A percentile compares a stretch with the other conserved stretches of the same genome.
phyloP scores from a whole-genome alignment of 1,140 invertebrate species.

The Acromyrmex heyeri region DNA sequence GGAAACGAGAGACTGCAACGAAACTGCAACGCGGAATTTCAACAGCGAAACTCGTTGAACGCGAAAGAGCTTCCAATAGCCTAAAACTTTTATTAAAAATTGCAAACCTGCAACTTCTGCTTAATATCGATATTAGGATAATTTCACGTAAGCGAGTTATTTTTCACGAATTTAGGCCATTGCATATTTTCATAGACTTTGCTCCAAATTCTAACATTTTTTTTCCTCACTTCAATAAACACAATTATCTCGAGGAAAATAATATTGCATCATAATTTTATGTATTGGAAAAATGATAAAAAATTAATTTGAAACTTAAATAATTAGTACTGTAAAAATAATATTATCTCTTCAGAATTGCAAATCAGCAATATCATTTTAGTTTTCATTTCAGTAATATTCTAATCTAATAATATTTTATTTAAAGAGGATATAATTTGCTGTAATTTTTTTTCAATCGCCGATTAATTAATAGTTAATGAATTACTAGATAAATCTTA shows the following conservation, averaged over 20 bases:
- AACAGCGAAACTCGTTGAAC: constrained; percentile 9
- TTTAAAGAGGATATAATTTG: constrained; percentile 8
- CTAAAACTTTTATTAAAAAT: constrained; percentile 55
- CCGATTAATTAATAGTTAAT: not conserved
- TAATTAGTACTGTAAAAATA: not conserved
- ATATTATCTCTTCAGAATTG: not conserved
- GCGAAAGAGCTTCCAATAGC: constrained; percentile 12
- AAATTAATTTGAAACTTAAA: not conserved
- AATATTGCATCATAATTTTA: not conserved
- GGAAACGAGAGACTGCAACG: constrained; percentile 31
- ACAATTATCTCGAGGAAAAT: not conserved
- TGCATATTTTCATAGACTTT: not conserved
- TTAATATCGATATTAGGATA: constrained; percentile 28
- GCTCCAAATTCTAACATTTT: not conserved
- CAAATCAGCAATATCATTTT: not conserved
- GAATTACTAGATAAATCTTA: not conserved
- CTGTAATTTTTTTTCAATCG: not conserved
- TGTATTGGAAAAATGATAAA: not conserved
- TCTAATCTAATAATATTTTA: not conserved
- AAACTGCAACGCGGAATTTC: not conserved
- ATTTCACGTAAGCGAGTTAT: not conserved
- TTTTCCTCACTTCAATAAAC: not conserved
- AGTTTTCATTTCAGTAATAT: not conserved
- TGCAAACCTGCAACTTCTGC: not conserved
- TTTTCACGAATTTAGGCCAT: not conserved